Conservation (phyloP, 2,888 invertebrate genomes). For the Cataglyphis rosenhaueri region DNA sequence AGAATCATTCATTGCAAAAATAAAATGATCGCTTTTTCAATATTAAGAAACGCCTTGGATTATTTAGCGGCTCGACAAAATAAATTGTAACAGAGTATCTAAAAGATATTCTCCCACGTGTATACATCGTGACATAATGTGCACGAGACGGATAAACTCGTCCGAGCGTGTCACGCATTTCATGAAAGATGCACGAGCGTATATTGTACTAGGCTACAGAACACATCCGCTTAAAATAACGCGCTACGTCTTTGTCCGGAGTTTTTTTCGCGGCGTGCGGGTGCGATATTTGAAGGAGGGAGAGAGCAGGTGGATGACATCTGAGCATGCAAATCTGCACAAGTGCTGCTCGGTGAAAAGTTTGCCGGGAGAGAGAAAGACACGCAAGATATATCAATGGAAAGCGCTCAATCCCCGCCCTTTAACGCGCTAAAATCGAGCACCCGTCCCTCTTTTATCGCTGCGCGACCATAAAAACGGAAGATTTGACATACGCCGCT, state of each 20-base stretch:
- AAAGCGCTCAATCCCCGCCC: slow-evolving; percentile 26
- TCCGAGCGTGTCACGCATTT: slow-evolving; percentile 24
- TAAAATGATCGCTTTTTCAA: background rate
- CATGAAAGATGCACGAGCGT: slow-evolving; percentile 50
- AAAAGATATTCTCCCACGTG: background rate
- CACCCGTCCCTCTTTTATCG: background rate
- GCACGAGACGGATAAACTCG: slow-evolving; percentile 24
- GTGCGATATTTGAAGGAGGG: background rate
- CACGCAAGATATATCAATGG: background rate
- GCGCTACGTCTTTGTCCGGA: background rate
- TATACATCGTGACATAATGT: background rate
- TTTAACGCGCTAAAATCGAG: slow-evolving; percentile 1
- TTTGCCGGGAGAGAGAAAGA: background rate
- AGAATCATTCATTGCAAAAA: background rate
- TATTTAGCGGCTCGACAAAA: background rate
- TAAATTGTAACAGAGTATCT: slow-evolving; percentile 3
- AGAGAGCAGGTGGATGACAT: background rate
- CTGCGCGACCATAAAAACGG: background rate
- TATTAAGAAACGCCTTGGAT: background rate
- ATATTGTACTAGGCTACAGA: slow-evolving; percentile 42
- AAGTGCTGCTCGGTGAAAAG: slow-evolving; percentile 7
- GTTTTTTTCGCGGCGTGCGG: background rate
- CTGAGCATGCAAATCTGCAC: slow-evolving; percentile 31
- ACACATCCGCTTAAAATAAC: slow-evolving; percentile 45
- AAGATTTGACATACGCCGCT: slow-evolving; percentile 18